Evolutionary conservation across 2,797 vertebrate species (phyloP), one percentile per base, ranked within the genome.

Genomic region (Craterocephalus amniculus): DNA sequence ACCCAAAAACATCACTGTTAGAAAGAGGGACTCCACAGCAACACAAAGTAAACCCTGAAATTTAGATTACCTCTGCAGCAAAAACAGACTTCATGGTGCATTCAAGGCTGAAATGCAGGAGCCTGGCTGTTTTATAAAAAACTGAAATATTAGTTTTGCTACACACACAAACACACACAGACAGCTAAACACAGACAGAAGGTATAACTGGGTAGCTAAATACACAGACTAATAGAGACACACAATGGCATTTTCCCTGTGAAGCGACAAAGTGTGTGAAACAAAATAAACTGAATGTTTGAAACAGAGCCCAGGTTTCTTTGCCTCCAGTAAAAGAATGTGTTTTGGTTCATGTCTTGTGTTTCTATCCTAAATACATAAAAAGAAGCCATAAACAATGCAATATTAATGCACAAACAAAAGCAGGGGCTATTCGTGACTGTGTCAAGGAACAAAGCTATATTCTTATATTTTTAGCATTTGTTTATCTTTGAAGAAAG

Each of bases 381-480:
- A 27, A 26, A 11, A 52, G 4, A 51, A 22, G 22, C 20, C n/a
- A 10, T 32, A 40, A 65, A 48, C 32, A 35, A 18, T 34, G 4
- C 5, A 18, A 48, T 35, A 67, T 49, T 20, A 27, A 26, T 22
- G 34, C 14, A 29, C 18, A 22, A 58, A 35, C 43, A 48, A 34
- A 29, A 67, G n/a, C 12, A 24, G 38, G 6, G 38, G 38, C n/a
- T 20, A 57, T 34, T 48, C 16, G 24, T 48, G 36, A 22, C 31
- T 6, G 40, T n/a, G 40, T 10, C n/a, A 20, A 51, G 36, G n/a
- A 62, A 70, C 45, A 0, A n/a, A 32, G 11, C 26, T 49, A 40
- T 18, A 1, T 24, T 45, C 35, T 43, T 14, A 60, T 74, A 49
- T 43, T 61, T 55, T 76, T 54, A 36, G 9, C 32, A 20, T 56